phyloP scores from a whole-genome alignment of 1,140 invertebrate genomes.

The Zophobas morio region DNA sequence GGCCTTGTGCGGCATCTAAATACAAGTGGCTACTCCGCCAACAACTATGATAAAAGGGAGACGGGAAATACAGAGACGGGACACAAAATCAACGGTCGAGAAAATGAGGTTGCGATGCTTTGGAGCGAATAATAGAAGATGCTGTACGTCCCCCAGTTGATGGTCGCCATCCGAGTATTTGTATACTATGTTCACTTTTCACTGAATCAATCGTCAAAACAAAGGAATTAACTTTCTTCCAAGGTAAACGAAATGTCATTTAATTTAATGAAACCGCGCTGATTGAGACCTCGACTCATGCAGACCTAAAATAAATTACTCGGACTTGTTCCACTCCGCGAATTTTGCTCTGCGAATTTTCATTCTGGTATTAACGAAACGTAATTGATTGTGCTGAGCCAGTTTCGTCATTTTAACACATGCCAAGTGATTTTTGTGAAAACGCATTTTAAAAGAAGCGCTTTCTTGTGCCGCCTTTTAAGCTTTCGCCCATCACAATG shows the following conservation, averaged over 20 bases:
- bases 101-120: conserved; percentile 69
- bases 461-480: too few relatives aligned
- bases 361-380: too few relatives aligned
- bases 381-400: too few relatives aligned
- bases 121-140: conserved; percentile 69
- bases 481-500: too few relatives aligned
- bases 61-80: conserved; percentile 57
- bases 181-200: conserved; percentile 56
- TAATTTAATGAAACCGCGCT: conserved; percentile 30
- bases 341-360: too few relatives aligned
- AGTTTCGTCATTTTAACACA: too few relatives aligned
- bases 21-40: conserved; percentile 56
- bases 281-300: conserved; percentile 2
- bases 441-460: too few relatives aligned
- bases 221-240: conserved; percentile 44
- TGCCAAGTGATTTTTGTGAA: too few relatives aligned
- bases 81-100: conserved; percentile 69
- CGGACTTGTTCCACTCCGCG: not conserved
- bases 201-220: conserved; percentile 54
- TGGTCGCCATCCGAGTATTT: conserved; percentile 56
- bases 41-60: conserved; percentile 56
- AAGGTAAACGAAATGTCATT: conserved; percentile 33
- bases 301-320: not conserved
- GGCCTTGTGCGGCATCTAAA: conserved; percentile 55
- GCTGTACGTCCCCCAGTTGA: conserved; percentile 60